phyloP scores from a whole-genome alignment of 2,888 invertebrate species.

The Oasisia sp. region DNA sequence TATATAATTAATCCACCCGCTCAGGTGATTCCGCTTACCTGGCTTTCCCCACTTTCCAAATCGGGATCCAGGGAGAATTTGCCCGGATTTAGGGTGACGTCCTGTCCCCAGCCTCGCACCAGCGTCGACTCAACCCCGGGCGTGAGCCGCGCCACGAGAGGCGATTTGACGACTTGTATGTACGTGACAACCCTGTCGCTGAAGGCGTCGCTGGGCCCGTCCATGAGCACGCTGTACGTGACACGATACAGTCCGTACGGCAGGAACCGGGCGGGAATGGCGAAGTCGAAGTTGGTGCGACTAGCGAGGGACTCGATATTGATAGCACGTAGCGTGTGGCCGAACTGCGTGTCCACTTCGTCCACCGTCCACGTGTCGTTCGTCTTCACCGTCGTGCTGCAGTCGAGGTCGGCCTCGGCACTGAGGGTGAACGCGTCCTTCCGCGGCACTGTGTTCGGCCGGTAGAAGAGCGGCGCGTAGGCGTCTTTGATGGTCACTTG shows the following conservation, averaged over 20 bases:
- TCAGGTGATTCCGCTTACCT: slow-evolving; percentile 39
- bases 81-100: slow-evolving; percentile 54
- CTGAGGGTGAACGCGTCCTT: slow-evolving; percentile 32
- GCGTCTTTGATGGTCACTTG: slow-evolving; percentile 45
- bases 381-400: slow-evolving; percentile 50
- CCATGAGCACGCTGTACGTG: slow-evolving; percentile 57
- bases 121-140: slow-evolving; percentile 53
- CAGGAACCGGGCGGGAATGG: slow-evolving; percentile 52
- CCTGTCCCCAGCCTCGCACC: slow-evolving; percentile 50
- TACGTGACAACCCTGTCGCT: slow-evolving; percentile 46
- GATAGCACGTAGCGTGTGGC: slow-evolving; percentile 8
- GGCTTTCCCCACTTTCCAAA: slow-evolving; percentile 39
- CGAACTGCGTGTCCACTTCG: slow-evolving; percentile 42
- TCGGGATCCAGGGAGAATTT: slow-evolving; percentile 64
- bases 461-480: slow-evolving; percentile 32
- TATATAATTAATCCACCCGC: background rate
- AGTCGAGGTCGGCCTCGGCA: slow-evolving; percentile 42
- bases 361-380: slow-evolving; percentile 51
- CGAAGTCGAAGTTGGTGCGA: slow-evolving; percentile 43
- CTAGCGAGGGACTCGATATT: slow-evolving; percentile 32
- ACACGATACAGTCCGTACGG: slow-evolving; percentile 61
- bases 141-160: slow-evolving; percentile 58
- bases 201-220: slow-evolving; percentile 38
- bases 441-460: slow-evolving; percentile 42
- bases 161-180: slow-evolving; percentile 54